A percentile compares a stretch with the other conserved stretches of the same genome.
These are phyloP conservation scores for Agapostemon virescens DNA, from an alignment of 2,888 invertebrate genomes.

Conservation along the genomic window DNA sequence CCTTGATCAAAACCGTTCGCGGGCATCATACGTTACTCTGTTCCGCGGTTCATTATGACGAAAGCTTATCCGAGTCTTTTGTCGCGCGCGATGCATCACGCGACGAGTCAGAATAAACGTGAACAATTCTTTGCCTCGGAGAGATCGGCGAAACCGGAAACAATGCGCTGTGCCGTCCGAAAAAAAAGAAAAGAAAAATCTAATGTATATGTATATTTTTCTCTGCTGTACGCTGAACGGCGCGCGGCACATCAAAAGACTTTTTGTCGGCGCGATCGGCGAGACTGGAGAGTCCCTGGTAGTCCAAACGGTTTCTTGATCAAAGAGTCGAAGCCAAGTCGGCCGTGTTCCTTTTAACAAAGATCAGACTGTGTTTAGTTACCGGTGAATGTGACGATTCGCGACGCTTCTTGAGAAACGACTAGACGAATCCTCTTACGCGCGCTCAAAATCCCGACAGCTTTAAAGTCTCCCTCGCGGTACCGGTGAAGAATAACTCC, in stretches of 20 bases:
- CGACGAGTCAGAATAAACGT: background rate
- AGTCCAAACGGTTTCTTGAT: constrained; percentile 20
- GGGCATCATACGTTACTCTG: background rate
- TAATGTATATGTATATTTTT: background rate
- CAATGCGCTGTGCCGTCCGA: background rate
- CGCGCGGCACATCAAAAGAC: constrained; percentile 7
- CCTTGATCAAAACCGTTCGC: background rate
- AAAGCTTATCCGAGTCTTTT: constrained; percentile 30
- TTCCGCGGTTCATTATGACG: constrained; percentile 9
- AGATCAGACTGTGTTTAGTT: constrained; percentile 38
- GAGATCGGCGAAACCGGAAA: constrained; percentile 19
- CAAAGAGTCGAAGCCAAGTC: constrained; percentile 24
- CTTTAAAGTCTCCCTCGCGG: constrained; percentile 19
- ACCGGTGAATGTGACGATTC: constrained; percentile 23
- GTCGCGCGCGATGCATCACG: background rate
- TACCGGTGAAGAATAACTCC: constrained; percentile 4
- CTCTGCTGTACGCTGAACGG: background rate
- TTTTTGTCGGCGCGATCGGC: background rate
- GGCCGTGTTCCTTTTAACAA: constrained; percentile 20
- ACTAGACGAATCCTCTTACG: constrained; percentile 19
- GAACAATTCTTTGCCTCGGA: constrained; percentile 20
- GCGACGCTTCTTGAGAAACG: constrained; percentile 14
- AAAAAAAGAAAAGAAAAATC: background rate
- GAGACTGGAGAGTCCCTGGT: constrained; percentile 1
- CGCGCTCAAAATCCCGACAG: constrained; percentile 22